Base-by-base conservation (phyloP, 2,888 invertebrate genomes). In the Neoascia interrupta region DNA sequence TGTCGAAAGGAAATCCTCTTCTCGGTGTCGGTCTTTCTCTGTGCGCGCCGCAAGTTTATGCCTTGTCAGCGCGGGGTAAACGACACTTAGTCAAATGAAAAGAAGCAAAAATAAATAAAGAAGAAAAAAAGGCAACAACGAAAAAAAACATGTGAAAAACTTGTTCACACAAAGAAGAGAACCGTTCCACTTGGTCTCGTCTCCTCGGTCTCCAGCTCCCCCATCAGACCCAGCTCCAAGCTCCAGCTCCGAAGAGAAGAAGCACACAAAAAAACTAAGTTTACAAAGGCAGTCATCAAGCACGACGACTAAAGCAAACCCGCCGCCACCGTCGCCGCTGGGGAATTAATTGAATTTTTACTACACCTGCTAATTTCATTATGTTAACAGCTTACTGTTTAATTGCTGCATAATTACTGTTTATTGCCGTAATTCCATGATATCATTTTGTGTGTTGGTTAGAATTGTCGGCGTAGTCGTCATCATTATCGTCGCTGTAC, bases 351-450 rank as follows among this genome's bases (percentile, higher is more conserved):
- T 79, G 79, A 79, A 79, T 79, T 79, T 79, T 79, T 79, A 79
- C 79, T 79, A 79, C 79, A 79, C 79, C 79, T 79, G 79, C 79
- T 79, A 79, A 79, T 79, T 79, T 79, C 79, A 79, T 79, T 79
- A 79, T 79, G 79, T 79, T 79, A 79, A 79, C 79, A 79, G 79
- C 79, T 79, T 79, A 79, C 79, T 79, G 79, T 73, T 79, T 79
- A 79, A 79, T 79, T 73, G 79, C 79, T 79, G 79, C 79, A 79
- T 79, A 79, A 79, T 79, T 79, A 79, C 79, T 79, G 79, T 79
- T 79, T 79, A 79, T 79, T 79, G 79, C 73, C 73, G 79, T 79
- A 79, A 79, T 79, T 79, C 68, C 79, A 73, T 73, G 79, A 79
- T 79, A 79, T 79, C 79, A 79, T 79, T n/a, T n/a, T 79, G 73